A percentile compares a stretch with the other conserved stretches of the same genome.
phyloP scores from a whole-genome alignment of 2,888 invertebrate genomes.

The Ichneumon xanthorius region DNA sequence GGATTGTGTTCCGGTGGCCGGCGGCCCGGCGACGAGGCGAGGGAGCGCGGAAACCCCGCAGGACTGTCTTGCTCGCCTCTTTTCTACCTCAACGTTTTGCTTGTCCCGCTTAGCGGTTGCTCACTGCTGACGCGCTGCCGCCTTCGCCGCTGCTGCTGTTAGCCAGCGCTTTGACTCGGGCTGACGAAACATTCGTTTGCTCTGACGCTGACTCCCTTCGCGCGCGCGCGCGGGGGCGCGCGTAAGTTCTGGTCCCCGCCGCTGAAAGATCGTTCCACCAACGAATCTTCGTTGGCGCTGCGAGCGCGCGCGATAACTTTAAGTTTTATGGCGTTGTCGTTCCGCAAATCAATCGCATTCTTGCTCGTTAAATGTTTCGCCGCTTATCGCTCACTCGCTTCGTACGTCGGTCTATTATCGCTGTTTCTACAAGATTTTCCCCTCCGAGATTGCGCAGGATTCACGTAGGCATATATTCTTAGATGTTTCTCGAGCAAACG shows the following conservation, averaged over 20 bases:
- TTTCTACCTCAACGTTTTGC: slow-evolving; percentile 7
- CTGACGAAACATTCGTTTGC: slow-evolving; percentile 55
- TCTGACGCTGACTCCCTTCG: slow-evolving; percentile 35
- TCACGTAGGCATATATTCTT: not conserved
- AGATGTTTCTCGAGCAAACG: not conserved
- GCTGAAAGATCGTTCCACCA: not conserved
- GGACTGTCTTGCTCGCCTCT: not conserved
- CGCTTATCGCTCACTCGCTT: too few species aligned
- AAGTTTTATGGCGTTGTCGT: too few species aligned
- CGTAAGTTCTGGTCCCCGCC: not conserved
- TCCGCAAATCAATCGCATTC: too few species aligned
- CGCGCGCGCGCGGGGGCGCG: too few species aligned
- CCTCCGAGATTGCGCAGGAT: not conserved
- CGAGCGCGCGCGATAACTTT: too few species aligned
- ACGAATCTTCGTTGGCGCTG: not conserved
- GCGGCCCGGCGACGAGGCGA: slow-evolving; percentile 20
- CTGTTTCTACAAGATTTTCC: not conserved
- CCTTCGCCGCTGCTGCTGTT: not conserved
- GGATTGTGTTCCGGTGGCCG: slow-evolving; percentile 36
- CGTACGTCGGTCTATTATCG: too few species aligned
- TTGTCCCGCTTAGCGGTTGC: not conserved
- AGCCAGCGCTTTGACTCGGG: slow-evolving; percentile 20
- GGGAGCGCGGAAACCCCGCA: not conserved
- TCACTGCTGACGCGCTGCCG: slow-evolving; percentile 2
- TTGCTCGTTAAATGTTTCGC: too few species aligned